phyloP scores from a whole-genome alignment of 2,797 vertebrate species.

The Propithecus perrieri region DNA sequence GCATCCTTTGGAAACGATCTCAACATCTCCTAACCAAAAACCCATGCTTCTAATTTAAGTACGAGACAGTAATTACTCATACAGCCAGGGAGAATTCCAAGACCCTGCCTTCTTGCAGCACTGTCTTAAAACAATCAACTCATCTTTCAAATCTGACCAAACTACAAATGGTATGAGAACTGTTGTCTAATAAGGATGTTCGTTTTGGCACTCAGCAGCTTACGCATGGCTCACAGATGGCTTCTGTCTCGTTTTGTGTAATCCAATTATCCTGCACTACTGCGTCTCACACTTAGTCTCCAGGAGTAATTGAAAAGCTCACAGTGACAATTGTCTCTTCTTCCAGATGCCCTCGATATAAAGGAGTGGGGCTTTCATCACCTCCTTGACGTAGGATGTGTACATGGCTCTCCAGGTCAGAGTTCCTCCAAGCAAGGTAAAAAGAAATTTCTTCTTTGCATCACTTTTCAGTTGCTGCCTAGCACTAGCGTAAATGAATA shows the following conservation, averaged over 20 bases:
- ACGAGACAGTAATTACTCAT: not conserved
- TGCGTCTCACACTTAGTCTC: slow-evolving; percentile 71
- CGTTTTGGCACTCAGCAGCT: slow-evolving; percentile 78
- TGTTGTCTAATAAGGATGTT: slow-evolving; percentile 76
- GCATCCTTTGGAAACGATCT: not conserved
- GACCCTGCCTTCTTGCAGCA: not conserved
- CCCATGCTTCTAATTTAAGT: slow-evolving; percentile 4
- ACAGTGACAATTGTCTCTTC: slow-evolving; percentile 71
- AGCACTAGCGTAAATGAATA: not conserved
- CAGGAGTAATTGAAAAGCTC: slow-evolving; percentile 73
- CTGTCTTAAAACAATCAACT: slow-evolving; percentile 58
- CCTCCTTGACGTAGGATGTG: slow-evolving; percentile 84
- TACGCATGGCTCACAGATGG: slow-evolving; percentile 82
- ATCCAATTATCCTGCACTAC: slow-evolving; percentile 84
- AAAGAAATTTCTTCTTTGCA: slow-evolving; percentile 64
- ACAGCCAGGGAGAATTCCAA: not conserved
- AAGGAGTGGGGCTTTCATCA: slow-evolving; percentile 77
- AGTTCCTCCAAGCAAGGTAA: slow-evolving; percentile 93
- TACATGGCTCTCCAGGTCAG: slow-evolving; percentile 90
- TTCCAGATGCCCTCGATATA: slow-evolving; percentile 68
- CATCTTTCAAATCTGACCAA: slow-evolving; percentile 52
- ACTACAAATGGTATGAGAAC: not conserved
- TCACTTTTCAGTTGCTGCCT: slow-evolving; percentile 45
- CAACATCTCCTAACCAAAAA: not conserved
- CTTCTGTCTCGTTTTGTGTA: slow-evolving; percentile 80